Base-by-base conservation (phyloP, 1,140 invertebrate genomes). In the Drosophila jambulina region DNA sequence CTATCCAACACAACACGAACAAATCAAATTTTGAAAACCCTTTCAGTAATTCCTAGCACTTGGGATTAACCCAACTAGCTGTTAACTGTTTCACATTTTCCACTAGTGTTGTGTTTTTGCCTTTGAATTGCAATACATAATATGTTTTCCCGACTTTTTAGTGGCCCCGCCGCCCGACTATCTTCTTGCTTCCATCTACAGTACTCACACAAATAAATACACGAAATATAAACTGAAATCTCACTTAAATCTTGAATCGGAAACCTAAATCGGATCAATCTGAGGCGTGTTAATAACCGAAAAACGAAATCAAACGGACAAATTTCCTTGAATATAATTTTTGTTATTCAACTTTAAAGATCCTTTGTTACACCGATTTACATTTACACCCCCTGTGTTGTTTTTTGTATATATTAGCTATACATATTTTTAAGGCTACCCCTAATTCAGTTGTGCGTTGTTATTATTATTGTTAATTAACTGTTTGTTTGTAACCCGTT, bases 341-440 rank as follows among this genome's bases (percentile, higher is more conserved):
- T 78, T 78, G 49, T 78, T 78, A 77, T 78, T 78, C 56, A 78
- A 78, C 54, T 53, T 78, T 49, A 29, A 42, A 25, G 8, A 25
- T 77, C 42, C 75, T 48, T 68, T 53, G 46, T 40, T 68, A 38
- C 32, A 56, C 45, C 48, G 34, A 46, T 45, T 61, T 75, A 23
- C 45, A 23, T 48, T 48, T 64, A 58, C 45, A 53, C 32, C 48
- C 43, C 51, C 42, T 36, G 19, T 53, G 32, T 53, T 59, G 25
- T 49, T 49, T 46, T 42, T 34, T 25, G 21, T 59, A 48, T 17
- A n/a, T 56, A 25, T 15, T 4, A 21, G 7, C 34, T 29, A 7
- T 49, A 19, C 13, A 48, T 43, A 36, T 29, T 58, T 61, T n/a
- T 75, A 68, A 54, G 38, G 48, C 61, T 45, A 69, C 45, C 36